These are phyloP conservation scores for Panulirus ornatus DNA, from an alignment of 1,140 invertebrate genomes.

Conservation along the genomic window DNA sequence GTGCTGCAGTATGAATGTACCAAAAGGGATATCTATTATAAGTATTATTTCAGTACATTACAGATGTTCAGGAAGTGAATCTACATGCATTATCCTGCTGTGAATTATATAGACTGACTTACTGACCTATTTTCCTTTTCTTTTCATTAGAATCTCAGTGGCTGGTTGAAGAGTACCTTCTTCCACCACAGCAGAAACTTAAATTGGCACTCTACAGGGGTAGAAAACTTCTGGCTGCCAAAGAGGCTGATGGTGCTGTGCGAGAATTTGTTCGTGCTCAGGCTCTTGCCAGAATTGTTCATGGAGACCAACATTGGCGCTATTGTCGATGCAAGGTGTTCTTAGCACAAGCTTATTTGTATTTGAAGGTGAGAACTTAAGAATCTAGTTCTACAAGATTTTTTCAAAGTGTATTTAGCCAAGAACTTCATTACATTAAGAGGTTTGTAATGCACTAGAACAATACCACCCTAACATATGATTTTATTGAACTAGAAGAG, in stretches of 20 bases:
- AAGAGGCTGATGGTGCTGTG: slow-evolving; percentile 62
- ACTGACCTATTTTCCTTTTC: neutral
- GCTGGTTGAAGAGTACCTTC: slow-evolving; percentile 59
- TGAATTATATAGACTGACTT: neutral
- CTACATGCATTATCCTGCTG: neutral
- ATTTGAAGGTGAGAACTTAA: slow-evolving; percentile 68
- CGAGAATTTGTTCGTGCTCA: slow-evolving; percentile 64
- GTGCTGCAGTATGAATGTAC: no score
- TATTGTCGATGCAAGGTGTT: slow-evolving; percentile 70
- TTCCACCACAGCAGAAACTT: slow-evolving; percentile 68
- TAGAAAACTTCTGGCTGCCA: slow-evolving; percentile 49
- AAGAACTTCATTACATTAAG: no score
- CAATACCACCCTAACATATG: no score
- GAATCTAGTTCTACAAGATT: no score
- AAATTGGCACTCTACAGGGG: slow-evolving; percentile 70
- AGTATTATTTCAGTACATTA: neutral
- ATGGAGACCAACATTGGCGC: slow-evolving; percentile 73
- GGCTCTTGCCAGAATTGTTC: slow-evolving; percentile 72
- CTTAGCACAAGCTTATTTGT: slow-evolving; percentile 69
- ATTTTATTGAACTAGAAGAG: no score
- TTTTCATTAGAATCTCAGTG: slow-evolving; percentile 43
- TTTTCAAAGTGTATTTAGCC: no score
- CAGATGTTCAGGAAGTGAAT: neutral
- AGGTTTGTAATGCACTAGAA: no score
- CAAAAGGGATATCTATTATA: neutral